Conservation (phyloP, 1,140 invertebrate species). For the Drosophila guanche region DNA sequence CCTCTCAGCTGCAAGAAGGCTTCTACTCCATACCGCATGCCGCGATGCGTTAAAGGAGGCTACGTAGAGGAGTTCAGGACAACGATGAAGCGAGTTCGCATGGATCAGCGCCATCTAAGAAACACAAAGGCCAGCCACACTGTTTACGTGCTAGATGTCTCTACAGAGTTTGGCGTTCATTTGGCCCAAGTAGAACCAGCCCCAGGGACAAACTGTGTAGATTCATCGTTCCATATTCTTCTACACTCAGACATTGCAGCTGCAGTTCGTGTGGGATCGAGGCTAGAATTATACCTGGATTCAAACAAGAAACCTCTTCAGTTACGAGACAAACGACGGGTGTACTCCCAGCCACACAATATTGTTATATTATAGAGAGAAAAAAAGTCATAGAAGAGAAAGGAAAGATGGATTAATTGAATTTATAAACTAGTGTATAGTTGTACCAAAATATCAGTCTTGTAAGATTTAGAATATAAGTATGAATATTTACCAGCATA, state of each 20-base stretch:
- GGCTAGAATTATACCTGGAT: conserved; percentile 3
- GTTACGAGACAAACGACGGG: not conserved
- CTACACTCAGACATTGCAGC: not conserved
- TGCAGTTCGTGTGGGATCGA: conserved; percentile 6
- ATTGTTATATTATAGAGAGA: not conserved
- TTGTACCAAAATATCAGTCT: conserved; percentile 38
- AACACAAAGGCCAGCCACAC: conserved; percentile 2
- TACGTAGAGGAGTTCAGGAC: conserved; percentile 6
- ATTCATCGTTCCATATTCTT: conserved; percentile 8
- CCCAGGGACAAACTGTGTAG: not conserved
- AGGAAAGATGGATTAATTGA: not conserved
- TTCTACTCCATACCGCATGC: not conserved
- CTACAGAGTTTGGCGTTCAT: not conserved
- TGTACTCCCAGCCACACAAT: not conserved
- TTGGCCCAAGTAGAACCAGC: conserved; percentile 7
- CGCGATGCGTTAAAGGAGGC: conserved; percentile 20
- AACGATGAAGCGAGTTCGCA: conserved; percentile 3
- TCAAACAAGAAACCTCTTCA: not conserved
- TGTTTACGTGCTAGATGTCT: not conserved
- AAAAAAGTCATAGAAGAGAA: no score
- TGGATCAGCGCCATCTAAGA: conserved; percentile 24
- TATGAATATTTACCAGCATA: conserved; percentile 41
- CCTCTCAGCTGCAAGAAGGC: conserved; percentile 3
- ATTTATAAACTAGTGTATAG: not conserved
- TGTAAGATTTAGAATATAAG: not conserved